Evolutionary conservation across 1,140 invertebrate genomes (phyloP).

Genomic region (Trichonephila clavipes): DNA sequence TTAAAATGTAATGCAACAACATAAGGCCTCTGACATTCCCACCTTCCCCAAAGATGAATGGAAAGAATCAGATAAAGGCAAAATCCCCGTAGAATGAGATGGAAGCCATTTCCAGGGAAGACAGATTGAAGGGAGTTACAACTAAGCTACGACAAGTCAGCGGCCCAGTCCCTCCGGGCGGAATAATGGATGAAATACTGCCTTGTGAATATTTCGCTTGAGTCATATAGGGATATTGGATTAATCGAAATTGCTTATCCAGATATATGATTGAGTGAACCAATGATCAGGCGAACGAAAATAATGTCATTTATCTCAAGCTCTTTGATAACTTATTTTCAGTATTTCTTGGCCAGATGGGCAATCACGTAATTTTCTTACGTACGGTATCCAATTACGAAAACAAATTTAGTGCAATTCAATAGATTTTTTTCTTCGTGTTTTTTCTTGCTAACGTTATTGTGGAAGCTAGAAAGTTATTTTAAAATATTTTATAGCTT

Average conservation of each 20-base stretch:
- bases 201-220: slow-evolving; percentile 27
- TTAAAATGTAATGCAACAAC: slow-evolving; percentile 34
- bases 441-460: neutral
- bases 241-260: slow-evolving; percentile 33
- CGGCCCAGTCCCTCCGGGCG: neutral
- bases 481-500: too few relatives aligned
- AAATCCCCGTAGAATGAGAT: slow-evolving; percentile 28
- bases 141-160: slow-evolving; percentile 35
- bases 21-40: slow-evolving; percentile 15
- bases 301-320: neutral
- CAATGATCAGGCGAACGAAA: slow-evolving; percentile 30
- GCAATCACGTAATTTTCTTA: neutral
- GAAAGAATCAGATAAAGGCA: slow-evolving; percentile 40
- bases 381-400: neutral
- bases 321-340: slow-evolving; percentile 3
- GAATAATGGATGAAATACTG: slow-evolving; percentile 53
- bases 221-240: slow-evolving; percentile 27
- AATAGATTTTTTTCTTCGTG: neutral
- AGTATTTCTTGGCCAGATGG: neutral
- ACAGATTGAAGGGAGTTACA: slow-evolving; percentile 1
- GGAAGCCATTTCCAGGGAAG: neutral
- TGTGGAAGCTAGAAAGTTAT: too few relatives aligned
- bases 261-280: slow-evolving; percentile 31
- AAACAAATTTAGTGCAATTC: neutral
- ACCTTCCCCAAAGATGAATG: slow-evolving; percentile 46